Conservation (phyloP, 2,888 invertebrate genomes). For the Tortricodes alternella region DNA sequence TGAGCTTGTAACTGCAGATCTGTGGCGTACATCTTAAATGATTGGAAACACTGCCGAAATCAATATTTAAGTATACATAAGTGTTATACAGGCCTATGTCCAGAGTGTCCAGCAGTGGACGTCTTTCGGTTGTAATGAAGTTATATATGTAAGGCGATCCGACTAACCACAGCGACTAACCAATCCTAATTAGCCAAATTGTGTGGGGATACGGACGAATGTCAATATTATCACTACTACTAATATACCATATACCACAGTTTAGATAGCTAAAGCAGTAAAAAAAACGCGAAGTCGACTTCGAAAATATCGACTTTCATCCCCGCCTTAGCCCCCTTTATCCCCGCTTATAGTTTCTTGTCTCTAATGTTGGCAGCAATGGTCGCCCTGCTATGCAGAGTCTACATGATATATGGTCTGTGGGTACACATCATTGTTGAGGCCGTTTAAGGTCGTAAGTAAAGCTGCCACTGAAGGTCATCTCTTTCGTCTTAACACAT, state of each 20-base stretch:
- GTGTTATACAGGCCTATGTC: slow-evolving; percentile 29
- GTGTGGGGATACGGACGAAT: slow-evolving; percentile 36
- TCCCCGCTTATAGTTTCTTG: too few relatives aligned
- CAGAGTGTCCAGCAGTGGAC: too few relatives aligned
- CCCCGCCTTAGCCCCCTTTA: too few relatives aligned
- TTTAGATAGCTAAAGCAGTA: slow-evolving; percentile 13
- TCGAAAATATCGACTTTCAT: too few relatives aligned
- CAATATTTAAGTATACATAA: slow-evolving; percentile 28
- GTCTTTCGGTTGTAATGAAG: too few relatives aligned
- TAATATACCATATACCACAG: background rate
- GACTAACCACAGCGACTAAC: slow-evolving; percentile 30
- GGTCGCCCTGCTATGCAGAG: too few relatives aligned
- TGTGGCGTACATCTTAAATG: slow-evolving; percentile 14
- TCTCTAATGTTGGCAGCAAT: too few relatives aligned
- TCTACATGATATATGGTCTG: too few relatives aligned
- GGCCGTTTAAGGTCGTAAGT: too few relatives aligned
- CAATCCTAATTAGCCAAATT: slow-evolving; percentile 65
- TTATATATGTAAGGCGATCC: slow-evolving; percentile 26
- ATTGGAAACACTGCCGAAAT: slow-evolving; percentile 25
- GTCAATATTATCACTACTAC: background rate
- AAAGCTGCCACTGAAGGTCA: too few relatives aligned
- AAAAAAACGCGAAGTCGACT: background rate
- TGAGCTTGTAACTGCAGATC: background rate
- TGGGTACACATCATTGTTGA: too few relatives aligned
- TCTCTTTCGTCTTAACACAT: too few relatives aligned